Evolutionary conservation across 2,888 invertebrate genomes (phyloP), one percentile per base, ranked within the genome.

Genomic region (Chrysopilus asiliformis): DNA sequence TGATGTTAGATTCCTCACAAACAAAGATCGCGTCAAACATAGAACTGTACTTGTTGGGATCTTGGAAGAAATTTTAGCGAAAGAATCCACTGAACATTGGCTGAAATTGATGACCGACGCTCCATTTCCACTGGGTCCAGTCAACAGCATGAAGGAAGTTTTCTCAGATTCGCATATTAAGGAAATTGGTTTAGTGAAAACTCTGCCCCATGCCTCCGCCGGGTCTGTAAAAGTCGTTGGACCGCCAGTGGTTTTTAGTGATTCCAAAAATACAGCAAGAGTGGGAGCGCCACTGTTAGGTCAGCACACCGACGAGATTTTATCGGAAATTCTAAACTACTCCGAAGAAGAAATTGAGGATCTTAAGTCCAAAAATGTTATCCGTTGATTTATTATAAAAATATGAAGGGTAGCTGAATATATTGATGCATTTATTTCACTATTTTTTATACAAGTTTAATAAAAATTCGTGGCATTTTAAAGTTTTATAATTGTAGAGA

Each of bases 141-240:
- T 97, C 4, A 95, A 97, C 64, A 77, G 70, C 27, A 76, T 95
- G 60, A 64, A 72, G 43, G 76, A 87, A 62, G 86, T 85, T 0
- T 95, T 95, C 58, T 70, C 76, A 34, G 90, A 95, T 67, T 79
- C 80, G 3, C 95, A 95, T 62, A 74, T 94, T 0, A 69, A 72
- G 44, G 68, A 71, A 2, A 76, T 80, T 41, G 71, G 66, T n/a
- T 54, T 87, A 37, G 81, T 87, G 0, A 72, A 83, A 56, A 74
- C 74, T 40, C 46, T 87, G 43, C 55, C 68, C 0, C 86, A 91
- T 61, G 68, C 78, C 0, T 65, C 65, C 19, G 76, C 76, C 15
- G 86, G 84, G 0, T 60, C 56, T 12, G 65, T 94, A 3, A 82
- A 78, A 56, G 61, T 87, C 4, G 82, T 89, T 28, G 90, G 85